A percentile compares a stretch with the other conserved stretches of the same genome.
phyloP scores from a whole-genome alignment of 2,113 vertebrate genomes.

The Myrmophylax atrothorax region DNA sequence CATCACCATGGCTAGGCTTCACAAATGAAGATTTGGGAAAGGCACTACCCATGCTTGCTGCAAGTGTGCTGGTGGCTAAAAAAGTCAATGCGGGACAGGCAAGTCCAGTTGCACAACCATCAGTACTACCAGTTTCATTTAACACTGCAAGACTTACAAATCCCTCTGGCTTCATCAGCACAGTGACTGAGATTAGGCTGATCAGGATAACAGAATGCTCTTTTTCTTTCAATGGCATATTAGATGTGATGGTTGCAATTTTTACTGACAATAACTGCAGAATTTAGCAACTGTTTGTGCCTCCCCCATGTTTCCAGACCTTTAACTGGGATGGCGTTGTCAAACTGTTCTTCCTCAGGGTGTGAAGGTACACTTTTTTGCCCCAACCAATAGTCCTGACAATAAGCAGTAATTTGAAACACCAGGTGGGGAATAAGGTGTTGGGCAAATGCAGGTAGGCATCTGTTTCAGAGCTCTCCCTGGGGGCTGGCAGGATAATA shows the following conservation, averaged over 20 bases:
- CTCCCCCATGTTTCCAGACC: fast-evolving
- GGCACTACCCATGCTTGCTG: too few species aligned
- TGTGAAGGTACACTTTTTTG: neutral
- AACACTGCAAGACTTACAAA: neutral
- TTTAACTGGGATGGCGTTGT: neutral
- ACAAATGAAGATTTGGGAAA: too few species aligned
- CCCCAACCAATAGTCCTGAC: neutral
- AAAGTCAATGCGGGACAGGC: too few species aligned
- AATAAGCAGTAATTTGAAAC: neutral
- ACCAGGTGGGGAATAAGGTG: neutral
- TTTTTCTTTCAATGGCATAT: neutral
- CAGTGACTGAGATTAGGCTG: neutral
- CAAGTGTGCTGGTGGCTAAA: too few species aligned
- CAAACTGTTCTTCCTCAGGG: neutral
- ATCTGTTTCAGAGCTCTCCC: neutral
- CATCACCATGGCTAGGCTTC: too few species aligned
- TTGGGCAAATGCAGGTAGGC: neutral
- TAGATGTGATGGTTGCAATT: neutral
- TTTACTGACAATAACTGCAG: neutral
- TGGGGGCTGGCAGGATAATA: neutral
- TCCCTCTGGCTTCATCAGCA: neutral
- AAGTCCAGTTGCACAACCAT: neutral
- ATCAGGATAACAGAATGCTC: neutral
- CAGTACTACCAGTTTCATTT: neutral
- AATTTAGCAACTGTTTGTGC: neutral